Evolutionary conservation across 2,888 invertebrate species (phyloP), one percentile per base, ranked within the genome.

Genomic region (Byasa hedistus): DNA sequence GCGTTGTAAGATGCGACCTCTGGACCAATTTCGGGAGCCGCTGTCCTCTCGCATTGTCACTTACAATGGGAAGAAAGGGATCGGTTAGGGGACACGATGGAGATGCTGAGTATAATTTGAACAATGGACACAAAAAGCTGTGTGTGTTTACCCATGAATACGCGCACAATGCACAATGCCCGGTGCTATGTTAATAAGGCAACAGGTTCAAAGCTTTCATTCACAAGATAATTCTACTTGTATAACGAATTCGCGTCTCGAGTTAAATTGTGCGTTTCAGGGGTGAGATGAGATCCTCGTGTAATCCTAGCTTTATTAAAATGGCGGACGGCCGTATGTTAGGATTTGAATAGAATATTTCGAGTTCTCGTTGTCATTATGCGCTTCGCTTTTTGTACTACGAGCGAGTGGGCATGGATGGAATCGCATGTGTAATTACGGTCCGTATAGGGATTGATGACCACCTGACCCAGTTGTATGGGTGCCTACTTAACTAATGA

Each of bases 141-240:
- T 89, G 90, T 91, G 86, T 91, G 91, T 91, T 91, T 91, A 91
- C 90, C 87, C 89, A 91, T 91, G 91, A 91, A 91, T 88, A 88
- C 86, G 83, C 83, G 76, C 79, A 86, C 84, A 85, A 85, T 82
- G 76, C 79, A 90, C 88, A 91, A 91, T 86, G 74, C 85, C 79
- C 81, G 79, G 81, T 81, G 82, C 82, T 83, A 85, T 87, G 84
- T 80, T 89, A 91, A 90, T 89, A 83, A 81, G 82, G 81, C 82
- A 87, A 87, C 91, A 91, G 91, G 91, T 91, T 89, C 88, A 87
- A 81, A 83, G 22, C 79, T 77, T 77, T 78, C 81, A 84, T 85
- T 87, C 87, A 85, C 86, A 85, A 89, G 88, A 89, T 91, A 91
- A 91, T 80, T 82, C 84, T 84, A 75, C 84, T 73, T 91, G 91